These are phyloP conservation scores for Liasis olivaceus DNA, from an alignment of 2,797 vertebrate genomes.

Conservation along the genomic window DNA sequence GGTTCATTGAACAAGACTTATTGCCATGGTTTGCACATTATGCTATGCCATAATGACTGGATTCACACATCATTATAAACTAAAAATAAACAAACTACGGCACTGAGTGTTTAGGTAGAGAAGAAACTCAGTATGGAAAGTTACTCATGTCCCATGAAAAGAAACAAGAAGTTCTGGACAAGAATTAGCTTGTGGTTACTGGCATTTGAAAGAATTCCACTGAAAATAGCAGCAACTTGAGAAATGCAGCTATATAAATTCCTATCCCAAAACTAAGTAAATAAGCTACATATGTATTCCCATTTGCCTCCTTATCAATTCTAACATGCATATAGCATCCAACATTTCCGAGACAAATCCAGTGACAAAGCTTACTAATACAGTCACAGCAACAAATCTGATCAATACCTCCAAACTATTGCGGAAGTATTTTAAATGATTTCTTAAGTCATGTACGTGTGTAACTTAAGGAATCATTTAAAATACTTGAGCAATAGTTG, in stretches of 20 bases:
- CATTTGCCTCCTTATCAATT: not conserved
- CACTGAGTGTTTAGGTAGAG: rapidly evolving
- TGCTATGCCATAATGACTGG: not conserved
- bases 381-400: not conserved
- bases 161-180: not conserved
- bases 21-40: not conserved
- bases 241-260: not conserved
- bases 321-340: not conserved
- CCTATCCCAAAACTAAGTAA: not conserved
- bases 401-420: not conserved
- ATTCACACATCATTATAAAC: not conserved
- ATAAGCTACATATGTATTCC: not conserved
- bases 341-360: constrained; percentile 9
- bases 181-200: not conserved
- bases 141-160: not conserved
- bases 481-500: not conserved
- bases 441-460: not conserved
- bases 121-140: constrained; percentile 5
- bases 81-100: rapidly evolving
- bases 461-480: not conserved
- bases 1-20: not conserved
- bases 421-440: not conserved
- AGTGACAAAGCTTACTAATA: constrained; percentile 4
- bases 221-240: not conserved
- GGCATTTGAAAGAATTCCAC: constrained; percentile 15